Percentiles rank a stretch among this genome's conserved stretches.
These are phyloP conservation scores for Willisornis vidua DNA, from an alignment of 2,113 vertebrate genomes.

Conservation along the genomic window DNA sequence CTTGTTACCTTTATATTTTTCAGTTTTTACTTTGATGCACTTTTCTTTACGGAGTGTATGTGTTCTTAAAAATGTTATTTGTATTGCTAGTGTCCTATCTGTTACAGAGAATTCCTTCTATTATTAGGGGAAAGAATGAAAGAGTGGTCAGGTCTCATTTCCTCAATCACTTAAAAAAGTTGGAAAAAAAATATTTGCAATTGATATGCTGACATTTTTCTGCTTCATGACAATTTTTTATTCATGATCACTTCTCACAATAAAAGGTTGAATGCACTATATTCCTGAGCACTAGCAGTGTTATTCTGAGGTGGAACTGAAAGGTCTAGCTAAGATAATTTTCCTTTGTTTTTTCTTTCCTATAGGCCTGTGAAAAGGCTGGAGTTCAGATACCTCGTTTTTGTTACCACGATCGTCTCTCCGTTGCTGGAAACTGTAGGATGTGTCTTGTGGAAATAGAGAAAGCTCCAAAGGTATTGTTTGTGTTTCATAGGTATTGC, in stretches of 20 bases:
- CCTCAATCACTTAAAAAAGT: background rate
- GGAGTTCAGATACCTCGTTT: conserved; percentile 96
- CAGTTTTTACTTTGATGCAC: background rate
- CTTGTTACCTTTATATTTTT: background rate
- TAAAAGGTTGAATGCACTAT: background rate
- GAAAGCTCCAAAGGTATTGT: conserved; percentile 89
- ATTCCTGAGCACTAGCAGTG: background rate
- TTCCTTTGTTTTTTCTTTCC: background rate
- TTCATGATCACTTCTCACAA: background rate
- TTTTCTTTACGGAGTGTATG: background rate
- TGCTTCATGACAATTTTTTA: background rate
- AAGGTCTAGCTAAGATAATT: background rate
- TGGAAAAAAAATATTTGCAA: background rate
- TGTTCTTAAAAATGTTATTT: background rate
- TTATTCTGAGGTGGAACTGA: background rate
- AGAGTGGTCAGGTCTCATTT: background rate
- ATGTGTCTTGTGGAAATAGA: conserved; percentile 98
- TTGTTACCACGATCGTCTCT: conserved; percentile 94
- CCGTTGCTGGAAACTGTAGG: conserved; percentile 93
- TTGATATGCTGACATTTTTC: background rate
- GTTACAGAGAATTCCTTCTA: background rate
- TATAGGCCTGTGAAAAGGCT: conserved; percentile 90
- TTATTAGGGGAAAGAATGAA: background rate
- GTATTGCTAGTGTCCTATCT: background rate
- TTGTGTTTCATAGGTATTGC: background rate